Evolutionary conservation across 2,113 vertebrate species (phyloP), one percentile per base, ranked within the genome.

Genomic region (Corythornis vintsioides): DNA sequence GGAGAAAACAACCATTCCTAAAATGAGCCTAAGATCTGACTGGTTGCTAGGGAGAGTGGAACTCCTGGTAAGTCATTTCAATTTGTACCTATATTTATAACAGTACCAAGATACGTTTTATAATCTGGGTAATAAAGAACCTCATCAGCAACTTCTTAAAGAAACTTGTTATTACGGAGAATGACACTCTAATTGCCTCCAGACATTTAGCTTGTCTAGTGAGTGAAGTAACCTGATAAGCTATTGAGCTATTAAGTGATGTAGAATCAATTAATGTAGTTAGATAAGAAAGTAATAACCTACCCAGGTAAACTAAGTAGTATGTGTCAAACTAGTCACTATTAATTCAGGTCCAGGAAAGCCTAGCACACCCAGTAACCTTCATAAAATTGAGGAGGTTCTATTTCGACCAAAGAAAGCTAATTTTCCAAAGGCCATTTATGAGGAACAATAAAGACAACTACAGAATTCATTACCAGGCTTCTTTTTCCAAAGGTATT

Each of bases 171-270:
- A 97, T 97, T 97, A 96, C 67, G 59, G 95, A 96, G 94, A 97
- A 96, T 95, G 96, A 97, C 97, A 97, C 92, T 96, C 95, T 97
- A 97, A 97, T 97, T 97, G 96, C 96, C 93, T 96, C 83, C 91
- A 96, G 96, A 96, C 95, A 97, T 97, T 96, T 96, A 92, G 93
- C 93, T 86, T 93, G 95, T 96, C 95, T 96, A 92, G 96, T 80
- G 92, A 97, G 96, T 95, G 95, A 96, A 96, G 93, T 92, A 95
- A 96, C 89, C 95, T 95, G 96, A 97, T 97, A 96, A 97, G 95
- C 95, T 96, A 97, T 97, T 95, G 96, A 97, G 95, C 95, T 97
- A 97, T 97, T 97, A 97, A 97, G 96, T 96, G 95, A 96, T 96
- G 94, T 90, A 96, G 97, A 97, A 97, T 97, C 95, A 97, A 97